Evolutionary conservation across 2,113 vertebrate species (phyloP), one percentile per base, ranked within the genome.

Genomic region (Limnothrissa miodon): DNA sequence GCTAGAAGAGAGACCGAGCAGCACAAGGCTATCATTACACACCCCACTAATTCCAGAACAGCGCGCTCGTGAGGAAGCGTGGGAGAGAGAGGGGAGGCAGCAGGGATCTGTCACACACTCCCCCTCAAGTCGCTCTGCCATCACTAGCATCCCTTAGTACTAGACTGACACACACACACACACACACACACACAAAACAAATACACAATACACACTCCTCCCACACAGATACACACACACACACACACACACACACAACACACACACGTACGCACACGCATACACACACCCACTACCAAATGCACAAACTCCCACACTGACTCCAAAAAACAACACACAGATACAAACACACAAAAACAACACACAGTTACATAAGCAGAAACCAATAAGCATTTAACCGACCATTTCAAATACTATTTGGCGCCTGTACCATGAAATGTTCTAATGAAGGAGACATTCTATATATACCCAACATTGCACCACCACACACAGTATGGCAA

Each of bases 11-110:
- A 80, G 80, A 25, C 33, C 13, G 80, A 42, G 46, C 79, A 83
- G 42, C 59, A 44, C 78, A 80, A 85, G 80, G 78, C 78, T 79
- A 80, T 83, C 82, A 85, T 84, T 84, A 86, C 39, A 82, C 83
- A 86, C 62, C 83, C 83, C 45, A 53, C 82, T 82, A 78, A 82
- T 51, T 79, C 78, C 62, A 66, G 53, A 78, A 78, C 83, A 7
- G 42, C 42, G 42, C 23, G 56, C 46, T 46, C 45, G 46, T 44
- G 79, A 87, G 45, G 59, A 44, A 70, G 51, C 15, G 80, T 1
- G 70, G 42, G 56, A 70, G 51, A 82, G 19, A n/a, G 42, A 42
- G 42, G 10, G 44, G 78, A 53, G n/a, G 51, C 66, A 78, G 25
- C 78, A 56, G 51, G 51, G 23, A 56, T 56, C 51, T 56, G 51